A percentile compares a stretch with the other conserved stretches of the same genome.
These are phyloP conservation scores for Dissostichus mawsoni DNA, from an alignment of 2,113 vertebrate genomes.

Conservation along the genomic window DNA sequence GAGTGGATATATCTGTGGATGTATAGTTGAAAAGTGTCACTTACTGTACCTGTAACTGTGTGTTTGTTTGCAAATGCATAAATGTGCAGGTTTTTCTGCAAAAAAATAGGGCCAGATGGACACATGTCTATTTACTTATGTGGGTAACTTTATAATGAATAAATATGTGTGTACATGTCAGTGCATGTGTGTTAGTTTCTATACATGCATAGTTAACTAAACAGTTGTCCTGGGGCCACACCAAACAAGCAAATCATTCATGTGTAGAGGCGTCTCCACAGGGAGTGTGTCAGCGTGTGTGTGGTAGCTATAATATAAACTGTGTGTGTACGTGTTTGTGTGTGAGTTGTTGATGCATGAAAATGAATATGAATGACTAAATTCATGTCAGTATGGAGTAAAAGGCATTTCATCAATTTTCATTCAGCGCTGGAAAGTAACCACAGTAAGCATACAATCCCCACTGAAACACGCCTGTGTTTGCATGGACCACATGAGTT, in stretches of 20 bases:
- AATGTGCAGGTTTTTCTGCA: not conserved
- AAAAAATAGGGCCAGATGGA: no score
- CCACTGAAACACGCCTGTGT: constrained; percentile 1
- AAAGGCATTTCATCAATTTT: constrained; percentile 38
- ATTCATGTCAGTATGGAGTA: constrained; percentile 18
- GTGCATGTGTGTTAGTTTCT: not conserved
- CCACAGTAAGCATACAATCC: not conserved
- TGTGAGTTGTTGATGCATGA: constrained; percentile 20
- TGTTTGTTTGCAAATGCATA: not conserved
- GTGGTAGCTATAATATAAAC: not conserved
- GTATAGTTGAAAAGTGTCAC: not conserved
- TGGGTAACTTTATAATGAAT: not conserved
- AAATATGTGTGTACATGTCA: not conserved
- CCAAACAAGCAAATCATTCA: constrained; percentile 53
- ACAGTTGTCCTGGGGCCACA: constrained; percentile 6
- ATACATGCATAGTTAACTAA: constrained; percentile 34
- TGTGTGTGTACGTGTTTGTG: constrained; percentile 1
- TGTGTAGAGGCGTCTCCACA: constrained; percentile 12
- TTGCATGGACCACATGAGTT: not conserved
- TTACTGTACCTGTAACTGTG: not conserved
- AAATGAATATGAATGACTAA: constrained; percentile 62
- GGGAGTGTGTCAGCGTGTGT: constrained; percentile 6
- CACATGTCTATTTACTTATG: not conserved
- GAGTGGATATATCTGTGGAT: not conserved
- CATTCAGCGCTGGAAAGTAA: constrained; percentile 8